These are phyloP conservation scores for Drosophila lacertosa DNA, from an alignment of 1,140 invertebrate species.

Conservation along the genomic window DNA sequence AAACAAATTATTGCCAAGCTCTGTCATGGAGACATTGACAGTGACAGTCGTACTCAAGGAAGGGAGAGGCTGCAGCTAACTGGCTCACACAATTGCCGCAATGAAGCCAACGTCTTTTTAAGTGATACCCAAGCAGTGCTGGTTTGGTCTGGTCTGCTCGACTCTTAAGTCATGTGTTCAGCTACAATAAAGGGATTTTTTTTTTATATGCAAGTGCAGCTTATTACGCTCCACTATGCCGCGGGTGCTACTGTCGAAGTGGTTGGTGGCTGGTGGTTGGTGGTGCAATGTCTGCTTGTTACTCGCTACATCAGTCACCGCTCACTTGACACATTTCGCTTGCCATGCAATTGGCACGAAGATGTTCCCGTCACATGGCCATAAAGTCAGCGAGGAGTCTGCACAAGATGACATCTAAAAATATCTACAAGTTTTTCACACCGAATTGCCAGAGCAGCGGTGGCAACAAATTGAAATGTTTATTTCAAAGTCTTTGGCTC, in stretches of 20 bases:
- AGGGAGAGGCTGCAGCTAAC: slow-evolving; percentile 28
- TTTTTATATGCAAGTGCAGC: slow-evolving; percentile 53
- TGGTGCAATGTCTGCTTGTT: slow-evolving; percentile 50
- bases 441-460: slow-evolving; percentile 54
- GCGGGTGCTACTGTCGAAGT: slow-evolving; percentile 39
- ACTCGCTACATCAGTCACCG: slow-evolving; percentile 83
- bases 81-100: slow-evolving; percentile 61
- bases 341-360: slow-evolving; percentile 73
- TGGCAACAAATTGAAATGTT: slow-evolving; percentile 77
- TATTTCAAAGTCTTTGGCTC: slow-evolving; percentile 68
- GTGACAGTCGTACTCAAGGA: slow-evolving; percentile 39
- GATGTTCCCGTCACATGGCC: slow-evolving; percentile 66
- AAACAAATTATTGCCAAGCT: slow-evolving; percentile 58
- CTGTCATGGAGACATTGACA: slow-evolving; percentile 67
- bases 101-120: slow-evolving; percentile 67
- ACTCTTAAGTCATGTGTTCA: slow-evolving; percentile 52
- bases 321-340: slow-evolving; percentile 82
- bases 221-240: slow-evolving; percentile 39
- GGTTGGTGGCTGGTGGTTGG: background rate
- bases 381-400: slow-evolving; percentile 46
- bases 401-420: slow-evolving; percentile 49
- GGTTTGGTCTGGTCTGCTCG: background rate
- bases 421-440: slow-evolving; percentile 77
- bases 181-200: slow-evolving; percentile 46
- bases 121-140: slow-evolving; percentile 35